Evolutionary conservation across 2,888 invertebrate species (phyloP), one percentile per base, ranked within the genome.

Genomic region (Blomia tropicalis): DNA sequence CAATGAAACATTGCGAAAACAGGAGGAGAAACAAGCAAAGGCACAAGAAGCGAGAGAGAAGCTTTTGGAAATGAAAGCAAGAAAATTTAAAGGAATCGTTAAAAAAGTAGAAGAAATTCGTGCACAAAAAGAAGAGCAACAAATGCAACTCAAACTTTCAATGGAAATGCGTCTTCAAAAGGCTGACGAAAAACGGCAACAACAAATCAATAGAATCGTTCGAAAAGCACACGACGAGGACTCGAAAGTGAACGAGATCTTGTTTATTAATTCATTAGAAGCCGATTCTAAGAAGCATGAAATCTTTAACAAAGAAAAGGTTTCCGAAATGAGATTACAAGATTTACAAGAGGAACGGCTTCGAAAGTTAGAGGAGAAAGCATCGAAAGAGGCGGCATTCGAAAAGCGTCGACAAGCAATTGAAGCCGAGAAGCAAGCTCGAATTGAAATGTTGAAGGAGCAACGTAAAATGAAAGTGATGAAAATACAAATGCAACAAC

Each of bases 171-270:
- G 77, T 66, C 73, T 79, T 71, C 71, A 73, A 66, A 82, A 87
- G 64, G 95, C 95, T 0, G 88, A 88, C 22, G 89, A 90, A 71
- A 96, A 95, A 71, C 79, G 96, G 23, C 85, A 83, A 79, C 73
- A 86, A 82, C 71, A 75, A 66, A 69, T 79, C 25, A 73, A 74
- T 66, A 72, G 74, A 62, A 89, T 91, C 67, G 85, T 92, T 0
- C 82, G 85, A 68, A 95, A 95, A 73, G 96, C 96, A 0, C 93
- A 93, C 71, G 95, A 96, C 70, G 96, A 96, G 72, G 95, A 96
- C 69, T 89, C 90, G 64, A 95, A 95, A 73, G 77, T 77, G 32
- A 58, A 65, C 66, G 96, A 98, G 77, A 95, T 96, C 61, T 92
- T 92, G 17, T 96, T 96, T 73, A 96, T 96, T 64, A 96, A 93